Percentiles rank a stretch among this genome's conserved stretches.
Conservation (phyloP, 2,113 vertebrate genomes). For the Collichthys lucidus region DNA sequence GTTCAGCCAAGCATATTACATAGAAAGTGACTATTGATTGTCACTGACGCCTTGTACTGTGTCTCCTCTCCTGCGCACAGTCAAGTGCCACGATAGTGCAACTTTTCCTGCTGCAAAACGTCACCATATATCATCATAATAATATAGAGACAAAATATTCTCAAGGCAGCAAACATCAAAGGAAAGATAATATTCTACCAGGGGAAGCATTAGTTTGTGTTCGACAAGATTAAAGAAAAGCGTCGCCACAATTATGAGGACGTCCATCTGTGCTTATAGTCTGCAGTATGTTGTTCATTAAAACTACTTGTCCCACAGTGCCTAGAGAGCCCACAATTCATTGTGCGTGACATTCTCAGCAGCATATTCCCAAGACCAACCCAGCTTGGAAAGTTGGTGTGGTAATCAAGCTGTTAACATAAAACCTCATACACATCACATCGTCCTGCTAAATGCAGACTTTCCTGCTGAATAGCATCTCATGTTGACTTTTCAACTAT, state of each 20-base stretch:
- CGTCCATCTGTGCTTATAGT: constrained; percentile 36
- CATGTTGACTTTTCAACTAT: neutral
- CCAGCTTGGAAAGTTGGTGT: constrained; percentile 9
- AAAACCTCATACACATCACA: neutral
- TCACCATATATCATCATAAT: neutral
- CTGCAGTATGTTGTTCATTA: constrained; percentile 33
- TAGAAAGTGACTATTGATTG: neutral
- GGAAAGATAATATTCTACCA: neutral
- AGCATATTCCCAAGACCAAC: constrained; percentile 14
- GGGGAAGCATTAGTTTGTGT: constrained; percentile 9
- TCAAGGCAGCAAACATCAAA: neutral
- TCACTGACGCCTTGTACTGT: no score
- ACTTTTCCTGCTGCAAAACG: neutral
- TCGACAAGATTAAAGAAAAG: constrained; percentile 21
- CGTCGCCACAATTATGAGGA: constrained; percentile 13
- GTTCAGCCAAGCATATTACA: neutral
- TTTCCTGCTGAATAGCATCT: constrained; percentile 3
- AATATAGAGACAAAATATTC: neutral
- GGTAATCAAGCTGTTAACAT: constrained; percentile 14
- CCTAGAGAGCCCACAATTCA: constrained; percentile 11
- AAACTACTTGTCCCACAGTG: constrained; percentile 6
- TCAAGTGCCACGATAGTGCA: neutral
- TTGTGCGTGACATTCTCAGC: constrained; percentile 1
- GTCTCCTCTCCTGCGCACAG: neutral
- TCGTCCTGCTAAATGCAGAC: constrained; percentile 23